Evolutionary conservation across 2,888 invertebrate genomes (phyloP).

Genomic region (Tyria jacobaeae): DNA sequence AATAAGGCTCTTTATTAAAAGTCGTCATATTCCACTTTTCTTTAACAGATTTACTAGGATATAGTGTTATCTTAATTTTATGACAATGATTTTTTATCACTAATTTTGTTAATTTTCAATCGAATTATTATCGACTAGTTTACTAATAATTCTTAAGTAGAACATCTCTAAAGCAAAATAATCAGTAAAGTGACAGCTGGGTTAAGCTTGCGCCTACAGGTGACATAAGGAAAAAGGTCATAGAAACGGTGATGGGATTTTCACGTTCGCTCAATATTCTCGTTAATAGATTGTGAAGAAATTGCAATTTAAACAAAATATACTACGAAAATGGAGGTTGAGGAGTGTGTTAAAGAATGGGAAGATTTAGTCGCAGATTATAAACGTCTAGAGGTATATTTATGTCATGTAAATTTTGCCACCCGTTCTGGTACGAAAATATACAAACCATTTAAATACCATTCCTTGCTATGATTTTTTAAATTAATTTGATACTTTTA

Average conservation of each 20-base stretch:
- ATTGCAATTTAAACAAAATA: slow-evolving; percentile 34
- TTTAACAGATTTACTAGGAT: too few relatives aligned
- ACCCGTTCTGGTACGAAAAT: neutral
- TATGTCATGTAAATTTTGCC: slow-evolving; percentile 5
- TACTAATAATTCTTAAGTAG: neutral
- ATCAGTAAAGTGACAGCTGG: slow-evolving; percentile 33
- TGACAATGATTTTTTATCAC: too few relatives aligned
- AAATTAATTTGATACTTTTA: neutral
- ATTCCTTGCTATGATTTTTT: neutral
- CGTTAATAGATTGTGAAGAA: slow-evolving; percentile 36
- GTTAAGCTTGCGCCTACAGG: slow-evolving; percentile 26
- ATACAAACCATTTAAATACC: neutral
- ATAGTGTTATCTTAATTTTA: too few relatives aligned
- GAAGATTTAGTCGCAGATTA: slow-evolving; percentile 92
- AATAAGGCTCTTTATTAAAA: too few relatives aligned
- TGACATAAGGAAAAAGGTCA: slow-evolving; percentile 37
- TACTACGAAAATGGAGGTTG: slow-evolving; percentile 83
- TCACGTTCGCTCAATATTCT: slow-evolving; percentile 29
- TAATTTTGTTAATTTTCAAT: too few relatives aligned
- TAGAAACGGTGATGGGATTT: slow-evolving; percentile 41
- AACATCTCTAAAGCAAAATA: slow-evolving; percentile 15
- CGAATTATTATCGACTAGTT: neutral
- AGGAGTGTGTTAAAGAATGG: slow-evolving; percentile 91
- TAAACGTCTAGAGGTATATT: slow-evolving; percentile 92
- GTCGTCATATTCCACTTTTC: too few relatives aligned